Base-by-base conservation (phyloP, 1,140 invertebrate genomes). In the Drosophila chauvacae region DNA sequence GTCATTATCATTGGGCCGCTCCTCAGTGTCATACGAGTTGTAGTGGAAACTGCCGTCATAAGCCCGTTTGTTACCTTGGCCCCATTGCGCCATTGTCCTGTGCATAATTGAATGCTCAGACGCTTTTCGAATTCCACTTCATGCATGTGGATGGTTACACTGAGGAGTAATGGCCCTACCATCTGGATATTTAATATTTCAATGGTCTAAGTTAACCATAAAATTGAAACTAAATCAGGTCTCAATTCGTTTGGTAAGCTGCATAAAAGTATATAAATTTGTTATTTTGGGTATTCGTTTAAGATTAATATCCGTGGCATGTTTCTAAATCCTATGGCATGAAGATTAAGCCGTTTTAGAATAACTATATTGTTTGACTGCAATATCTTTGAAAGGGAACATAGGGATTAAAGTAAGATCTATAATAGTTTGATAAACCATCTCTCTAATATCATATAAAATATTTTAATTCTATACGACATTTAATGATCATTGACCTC, bases 101-200 rank as follows among this genome's bases (percentile, higher is more conserved):
- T 71, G 73, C 72, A 84, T 88, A 88, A 90, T 90, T 88, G 84
- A 88, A 90, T 77, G 81, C 69, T 73, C 80, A 90, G 81, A 80
- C 85, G 80, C 84, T 51, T 81, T 86, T 85, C 82, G 68, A 73
- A 73, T 68, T 77, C 64, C 66, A 71, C 64, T 65, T 42, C 28
- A 65, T 51, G 55, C 51, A 33, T 62, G 41, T n/a, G 56, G 39
- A 10, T 35, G 56, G 7, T 4, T 62, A 62, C 62, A 65, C 35
- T 3, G 30, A 7, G 30, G 6, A 14, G 59, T 23, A 33, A 39
- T 37, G 26, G 7, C 14, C 4, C 4, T 11, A 50, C 26, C 2
- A 18, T 28, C 9, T 16, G 1, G 13, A 3, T 0, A 48, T 9
- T 26, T 16, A 0, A 16, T 26, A 23, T 14, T 47, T 23, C 1